Base-by-base conservation (phyloP, 1,140 invertebrate genomes). In the Cyclargus thomasi region DNA sequence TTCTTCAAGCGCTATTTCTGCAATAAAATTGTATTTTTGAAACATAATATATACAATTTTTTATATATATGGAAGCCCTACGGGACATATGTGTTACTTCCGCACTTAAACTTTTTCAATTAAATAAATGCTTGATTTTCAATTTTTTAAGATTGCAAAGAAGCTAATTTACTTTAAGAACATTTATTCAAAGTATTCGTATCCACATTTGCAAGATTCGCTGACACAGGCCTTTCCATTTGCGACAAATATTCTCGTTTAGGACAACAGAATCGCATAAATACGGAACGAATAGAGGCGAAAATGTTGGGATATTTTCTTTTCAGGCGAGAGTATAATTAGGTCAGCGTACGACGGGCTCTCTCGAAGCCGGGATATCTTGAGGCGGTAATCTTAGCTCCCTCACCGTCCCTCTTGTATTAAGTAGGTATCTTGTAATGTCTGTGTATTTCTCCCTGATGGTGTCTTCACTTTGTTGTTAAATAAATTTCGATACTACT, bases 261-360 rank as follows among this genome's bases (percentile, higher is more conserved):
- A 47, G 39, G 39, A 47, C 39, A 47, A 47, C 39, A 47, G 14
- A 47, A 47, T 47, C 39, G 39, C 39, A 16, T 47, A 47, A 47
- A 47, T 29, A 29, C 29, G 29, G 39, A 47, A 8, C 8, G 39
- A 47, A 47, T 47, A 11, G 17, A 21, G 55, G 55, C 18, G 55
- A 20, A 59, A 59, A 59, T 59, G 20, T 59, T 47, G 20, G 20
- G 55, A 59, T 59, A 59, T 59, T 20, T 59, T 59, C n/a, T 55
- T 18, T 20, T 59, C 18, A 59, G 55, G 20, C 55, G 10, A 21
- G 20, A 59, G 55, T 59, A 59, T 59, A 59, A 59, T 59, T 59
- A 20, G 55, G 55, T 59, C 55, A 59, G 55, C 20, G 55, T 18
- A 59, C 55, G 55, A 47, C 20, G 55, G 20, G 55, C 17, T 59